Evolutionary conservation across 2,888 invertebrate genomes (phyloP).

Genomic region (Brachycybe producta): DNA sequence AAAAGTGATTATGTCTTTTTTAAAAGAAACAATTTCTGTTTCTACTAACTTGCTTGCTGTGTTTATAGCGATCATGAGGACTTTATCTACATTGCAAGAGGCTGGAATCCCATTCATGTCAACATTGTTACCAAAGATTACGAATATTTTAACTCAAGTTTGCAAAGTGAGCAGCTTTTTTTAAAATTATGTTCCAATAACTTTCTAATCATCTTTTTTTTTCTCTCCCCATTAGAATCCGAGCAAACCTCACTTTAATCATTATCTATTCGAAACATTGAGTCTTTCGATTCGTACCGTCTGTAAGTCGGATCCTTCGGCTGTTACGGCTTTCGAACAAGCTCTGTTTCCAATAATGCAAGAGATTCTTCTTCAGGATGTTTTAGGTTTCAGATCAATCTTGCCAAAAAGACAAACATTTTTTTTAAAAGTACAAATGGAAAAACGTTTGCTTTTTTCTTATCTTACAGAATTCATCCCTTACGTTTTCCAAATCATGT

Average conservation of each 20-base stretch:
- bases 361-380: slow-evolving; percentile 83
- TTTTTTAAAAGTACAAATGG: slow-evolving; percentile 34
- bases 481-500: slow-evolving; percentile 94
- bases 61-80: slow-evolving; percentile 71
- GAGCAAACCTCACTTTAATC: slow-evolving; percentile 83
- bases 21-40: no score
- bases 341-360: slow-evolving; percentile 91
- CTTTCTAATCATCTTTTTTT: slow-evolving; percentile 4
- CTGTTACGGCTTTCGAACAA: slow-evolving; percentile 74
- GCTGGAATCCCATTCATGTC: slow-evolving; percentile 63
- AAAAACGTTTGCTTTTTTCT: slow-evolving; percentile 35
- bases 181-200: background rate
- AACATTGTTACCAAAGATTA: slow-evolving; percentile 68
- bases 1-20: no score
- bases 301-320: slow-evolving; percentile 58
- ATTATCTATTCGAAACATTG: slow-evolving; percentile 91
- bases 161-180: slow-evolving; percentile 45
- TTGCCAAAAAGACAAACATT: slow-evolving; percentile 13
- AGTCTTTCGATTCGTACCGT: slow-evolving; percentile 59
- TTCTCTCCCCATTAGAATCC: slow-evolving; percentile 16
- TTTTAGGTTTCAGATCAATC: slow-evolving; percentile 50
- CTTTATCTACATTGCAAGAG: slow-evolving; percentile 67
- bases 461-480: slow-evolving; percentile 75
- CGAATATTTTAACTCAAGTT: slow-evolving; percentile 64
- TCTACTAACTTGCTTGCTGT: slow-evolving; percentile 8